Conservation (phyloP, 2,797 vertebrate genomes). For the Sebastes trivittatus region DNA sequence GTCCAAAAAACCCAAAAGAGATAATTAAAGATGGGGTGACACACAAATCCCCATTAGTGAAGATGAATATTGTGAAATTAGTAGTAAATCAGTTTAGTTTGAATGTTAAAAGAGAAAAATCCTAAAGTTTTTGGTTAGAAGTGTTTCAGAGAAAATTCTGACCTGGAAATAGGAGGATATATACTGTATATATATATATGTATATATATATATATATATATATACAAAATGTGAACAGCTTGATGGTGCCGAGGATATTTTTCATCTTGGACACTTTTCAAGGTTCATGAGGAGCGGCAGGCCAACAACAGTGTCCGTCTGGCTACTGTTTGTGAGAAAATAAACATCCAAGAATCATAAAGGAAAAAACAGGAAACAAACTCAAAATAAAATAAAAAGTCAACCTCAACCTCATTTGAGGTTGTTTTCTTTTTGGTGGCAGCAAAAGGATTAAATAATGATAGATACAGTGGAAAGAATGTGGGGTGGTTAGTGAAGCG, state of each 20-base stretch:
- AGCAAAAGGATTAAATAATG: conserved; percentile 85
- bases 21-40: conserved; percentile 72
- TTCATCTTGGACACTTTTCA: conserved; percentile 47
- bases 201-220: not conserved
- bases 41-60: conserved; percentile 86
- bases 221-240: conserved; percentile 54
- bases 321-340: conserved; percentile 55
- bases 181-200: not conserved
- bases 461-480: conserved; percentile 62
- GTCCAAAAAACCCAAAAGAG: conserved; percentile 85
- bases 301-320: conserved; percentile 56
- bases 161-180: conserved; percentile 65
- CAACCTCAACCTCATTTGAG: conserved; percentile 68
- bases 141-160: conserved; percentile 89
- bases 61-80: conserved; percentile 87
- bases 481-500: conserved; percentile 61
- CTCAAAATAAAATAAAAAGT: conserved; percentile 11
- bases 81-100: conserved; percentile 87
- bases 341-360: conserved; percentile 57
- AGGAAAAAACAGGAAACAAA: conserved; percentile 33
- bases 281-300: conserved; percentile 54
- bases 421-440: conserved; percentile 83
- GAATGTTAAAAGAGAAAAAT: conserved; percentile 85
- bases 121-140: conserved; percentile 83
- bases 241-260: conserved; percentile 38